Evolutionary conservation across 2,113 vertebrate genomes (phyloP).

Genomic region (Vulpes vulpes): DNA sequence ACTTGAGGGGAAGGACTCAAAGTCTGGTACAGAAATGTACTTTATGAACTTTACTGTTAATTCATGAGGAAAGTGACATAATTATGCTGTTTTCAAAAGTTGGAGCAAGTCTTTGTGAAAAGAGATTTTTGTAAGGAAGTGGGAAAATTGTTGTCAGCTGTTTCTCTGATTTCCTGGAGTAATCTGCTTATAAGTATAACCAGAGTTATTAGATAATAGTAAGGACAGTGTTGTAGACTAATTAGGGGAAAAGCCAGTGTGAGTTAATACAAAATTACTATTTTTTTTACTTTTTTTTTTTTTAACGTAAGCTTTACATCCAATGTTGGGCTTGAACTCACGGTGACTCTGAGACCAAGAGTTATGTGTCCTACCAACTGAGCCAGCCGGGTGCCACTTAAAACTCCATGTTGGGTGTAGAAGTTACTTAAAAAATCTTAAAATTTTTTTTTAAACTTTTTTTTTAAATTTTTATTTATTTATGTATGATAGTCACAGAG

Average conservation of each 20-base stretch:
- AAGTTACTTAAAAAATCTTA: not conserved
- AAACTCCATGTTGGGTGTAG: not conserved
- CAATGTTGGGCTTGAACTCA: not conserved
- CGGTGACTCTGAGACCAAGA: not conserved
- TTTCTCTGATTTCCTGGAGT: not conserved
- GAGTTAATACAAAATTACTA: constrained; percentile 6
- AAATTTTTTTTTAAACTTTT: not conserved
- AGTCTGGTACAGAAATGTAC: constrained; percentile 33
- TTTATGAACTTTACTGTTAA: constrained; percentile 3
- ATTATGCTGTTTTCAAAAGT: constrained; percentile 23
- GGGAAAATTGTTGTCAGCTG: constrained; percentile 15
- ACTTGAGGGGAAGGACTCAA: not conserved
- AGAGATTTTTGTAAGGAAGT: not conserved
- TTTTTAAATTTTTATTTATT: no score
- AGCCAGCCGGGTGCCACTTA: not conserved
- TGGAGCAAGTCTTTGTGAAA: not conserved
- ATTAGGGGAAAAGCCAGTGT: not conserved
- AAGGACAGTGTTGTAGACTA: not conserved
- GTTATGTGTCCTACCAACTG: not conserved
- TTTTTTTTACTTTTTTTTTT: not conserved
- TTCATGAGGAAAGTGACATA: not conserved
- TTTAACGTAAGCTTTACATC: not conserved
- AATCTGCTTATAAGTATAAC: constrained; percentile 23
- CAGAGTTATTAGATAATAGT: constrained; percentile 6
- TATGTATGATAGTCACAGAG: no score